Percentiles rank a stretch among this genome's conserved stretches.
phyloP scores from a whole-genome alignment of 2,113 vertebrate genomes.

The Ammospiza nelsoni region DNA sequence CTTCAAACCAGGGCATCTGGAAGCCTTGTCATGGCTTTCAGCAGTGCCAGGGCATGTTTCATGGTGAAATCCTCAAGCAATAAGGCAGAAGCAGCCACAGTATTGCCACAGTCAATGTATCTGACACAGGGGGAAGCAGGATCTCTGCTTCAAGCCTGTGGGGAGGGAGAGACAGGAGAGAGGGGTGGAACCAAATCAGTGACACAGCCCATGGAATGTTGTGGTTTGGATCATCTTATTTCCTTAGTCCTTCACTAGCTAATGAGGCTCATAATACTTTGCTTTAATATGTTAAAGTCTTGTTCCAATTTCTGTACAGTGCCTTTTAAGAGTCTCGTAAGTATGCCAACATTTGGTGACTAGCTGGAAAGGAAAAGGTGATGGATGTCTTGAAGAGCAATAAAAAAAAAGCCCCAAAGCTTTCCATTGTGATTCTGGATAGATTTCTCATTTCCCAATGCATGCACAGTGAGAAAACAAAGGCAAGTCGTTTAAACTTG shows the following conservation, averaged over 20 bases:
- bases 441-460: neutral
- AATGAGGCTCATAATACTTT: conserved; percentile 20
- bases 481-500: conserved; percentile 24
- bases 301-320: neutral
- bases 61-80: conserved; percentile 24
- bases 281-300: conserved; percentile 36
- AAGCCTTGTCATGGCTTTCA: neutral
- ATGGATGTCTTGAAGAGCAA: neutral
- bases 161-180: neutral
- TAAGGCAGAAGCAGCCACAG: conserved; percentile 30
- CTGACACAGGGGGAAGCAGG: neutral
- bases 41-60: neutral
- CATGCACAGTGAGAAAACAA: neutral
- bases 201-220: neutral
- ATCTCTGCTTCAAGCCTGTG: neutral
- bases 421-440: neutral
- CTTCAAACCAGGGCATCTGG: neutral
- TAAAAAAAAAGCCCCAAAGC: neutral
- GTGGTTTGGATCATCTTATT: conserved; percentile 34
- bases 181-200: neutral
- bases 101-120: conserved; percentile 26
- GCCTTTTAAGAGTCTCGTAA: conserved; percentile 46
- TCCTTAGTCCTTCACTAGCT: conserved; percentile 21
- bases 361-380: conserved; percentile 28
- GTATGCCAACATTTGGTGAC: conserved; percentile 37